These are phyloP conservation scores for Proterorhinus semilunaris DNA, from an alignment of 2,113 vertebrate genomes.

Conservation along the genomic window DNA sequence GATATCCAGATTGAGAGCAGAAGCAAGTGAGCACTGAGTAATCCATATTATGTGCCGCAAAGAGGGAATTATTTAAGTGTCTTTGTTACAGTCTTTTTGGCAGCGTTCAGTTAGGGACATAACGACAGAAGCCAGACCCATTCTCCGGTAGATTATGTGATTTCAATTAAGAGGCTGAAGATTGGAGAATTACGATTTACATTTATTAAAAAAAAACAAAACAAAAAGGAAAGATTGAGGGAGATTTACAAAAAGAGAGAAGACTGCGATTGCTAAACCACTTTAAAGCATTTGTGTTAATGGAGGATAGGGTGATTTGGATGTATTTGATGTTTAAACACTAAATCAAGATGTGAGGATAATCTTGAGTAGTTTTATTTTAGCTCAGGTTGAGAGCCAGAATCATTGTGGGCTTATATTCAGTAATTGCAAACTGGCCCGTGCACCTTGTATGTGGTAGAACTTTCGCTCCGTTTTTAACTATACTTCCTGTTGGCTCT, in stretches of 20 bases:
- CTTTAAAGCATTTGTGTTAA: not conserved
- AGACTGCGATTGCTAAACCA: slow-evolving; percentile 2
- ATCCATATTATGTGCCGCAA: slow-evolving; percentile 69
- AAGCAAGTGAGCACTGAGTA: slow-evolving; percentile 51
- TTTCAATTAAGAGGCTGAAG: slow-evolving; percentile 73
- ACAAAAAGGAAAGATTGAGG: slow-evolving; percentile 4
- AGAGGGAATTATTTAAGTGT: slow-evolving; percentile 73
- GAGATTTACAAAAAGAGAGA: slow-evolving; percentile 21
- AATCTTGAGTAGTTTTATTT: not conserved
- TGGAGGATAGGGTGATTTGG: not conserved
- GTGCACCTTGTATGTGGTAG: not conserved
- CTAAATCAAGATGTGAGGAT: not conserved
- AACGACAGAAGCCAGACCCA: slow-evolving; percentile 35
- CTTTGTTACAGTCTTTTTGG: slow-evolving; percentile 65
- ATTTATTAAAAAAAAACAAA: slow-evolving; percentile 28
- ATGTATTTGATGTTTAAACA: not conserved
- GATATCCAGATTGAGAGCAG: slow-evolving; percentile 55
- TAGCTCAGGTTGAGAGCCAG: not conserved
- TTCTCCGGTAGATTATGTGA: slow-evolving; percentile 60
- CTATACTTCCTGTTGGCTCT: not conserved
- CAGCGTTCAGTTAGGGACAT: slow-evolving; percentile 43
- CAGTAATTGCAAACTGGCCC: not conserved
- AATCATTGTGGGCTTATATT: not conserved
- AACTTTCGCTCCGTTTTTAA: not conserved
- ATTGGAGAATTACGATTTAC: slow-evolving; percentile 52